phyloP scores from a whole-genome alignment of 2,797 vertebrate genomes.

The Cynopterus sphinx region DNA sequence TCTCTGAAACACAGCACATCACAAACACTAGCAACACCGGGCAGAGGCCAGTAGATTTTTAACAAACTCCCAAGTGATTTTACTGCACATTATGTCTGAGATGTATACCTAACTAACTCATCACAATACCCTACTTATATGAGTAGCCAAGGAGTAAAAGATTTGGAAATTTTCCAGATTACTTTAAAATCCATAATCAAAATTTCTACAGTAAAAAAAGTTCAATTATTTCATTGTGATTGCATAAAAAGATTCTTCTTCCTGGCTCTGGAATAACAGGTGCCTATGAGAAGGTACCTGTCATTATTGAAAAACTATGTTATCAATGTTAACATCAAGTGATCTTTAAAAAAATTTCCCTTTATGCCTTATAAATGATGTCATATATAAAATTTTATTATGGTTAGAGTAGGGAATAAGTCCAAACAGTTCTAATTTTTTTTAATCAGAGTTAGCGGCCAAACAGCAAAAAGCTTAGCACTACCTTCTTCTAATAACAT shows the following conservation, averaged over 20 bases:
- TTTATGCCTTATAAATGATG: not conserved
- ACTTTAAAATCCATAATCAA: constrained; percentile 30
- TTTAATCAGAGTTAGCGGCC: not conserved
- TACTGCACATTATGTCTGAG: not conserved
- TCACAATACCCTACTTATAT: not conserved
- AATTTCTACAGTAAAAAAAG: not conserved
- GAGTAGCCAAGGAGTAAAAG: not conserved
- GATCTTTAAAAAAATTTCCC: not conserved
- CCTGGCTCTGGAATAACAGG: constrained; percentile 7
- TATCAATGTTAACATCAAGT: not conserved
- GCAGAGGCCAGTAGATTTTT: constrained; percentile 11
- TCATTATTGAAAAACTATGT: not conserved
- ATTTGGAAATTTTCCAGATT: constrained; percentile 16
- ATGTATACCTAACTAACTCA: not conserved
- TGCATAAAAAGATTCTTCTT: not conserved
- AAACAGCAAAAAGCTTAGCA: not conserved
- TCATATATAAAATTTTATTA: constrained; percentile 14
- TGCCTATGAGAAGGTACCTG: not conserved
- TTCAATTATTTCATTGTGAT: not conserved
- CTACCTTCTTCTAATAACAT: not conserved
- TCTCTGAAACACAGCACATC: not conserved
- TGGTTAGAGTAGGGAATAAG: not conserved
- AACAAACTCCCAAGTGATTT: constrained; percentile 17
- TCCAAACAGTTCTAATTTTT: not conserved
- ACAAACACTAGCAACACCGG: not conserved